Conservation (phyloP, 2,797 vertebrate species). For the Moxostoma hubbsi region DNA sequence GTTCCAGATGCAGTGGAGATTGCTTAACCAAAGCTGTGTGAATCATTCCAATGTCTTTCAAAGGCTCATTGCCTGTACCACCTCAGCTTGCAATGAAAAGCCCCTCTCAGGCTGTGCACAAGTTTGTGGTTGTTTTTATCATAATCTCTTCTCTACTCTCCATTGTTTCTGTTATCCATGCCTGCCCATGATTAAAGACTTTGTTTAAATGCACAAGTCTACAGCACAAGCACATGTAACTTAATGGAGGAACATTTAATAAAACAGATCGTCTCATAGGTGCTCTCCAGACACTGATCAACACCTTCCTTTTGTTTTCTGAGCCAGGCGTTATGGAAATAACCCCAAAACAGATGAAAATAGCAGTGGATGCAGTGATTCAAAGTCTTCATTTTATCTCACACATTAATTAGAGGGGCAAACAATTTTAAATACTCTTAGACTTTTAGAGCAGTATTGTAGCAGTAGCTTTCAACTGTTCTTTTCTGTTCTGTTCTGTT, state of each 20-base stretch:
- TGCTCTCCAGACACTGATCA: slow-evolving; percentile 74
- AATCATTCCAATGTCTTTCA: slow-evolving; percentile 38
- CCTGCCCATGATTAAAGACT: slow-evolving; percentile 75
- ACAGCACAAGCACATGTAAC: slow-evolving; percentile 62
- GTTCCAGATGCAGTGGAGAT: slow-evolving; percentile 19
- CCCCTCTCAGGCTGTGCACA: slow-evolving; percentile 43
- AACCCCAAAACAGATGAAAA: slow-evolving; percentile 16
- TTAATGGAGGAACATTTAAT: slow-evolving; percentile 81
- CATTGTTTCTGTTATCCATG: slow-evolving; percentile 65
- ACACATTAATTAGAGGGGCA: neutral
- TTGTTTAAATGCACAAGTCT: slow-evolving; percentile 69
- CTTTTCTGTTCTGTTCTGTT: too few species aligned
- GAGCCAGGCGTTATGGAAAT: slow-evolving; percentile 56
- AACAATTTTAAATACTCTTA: too few species aligned
- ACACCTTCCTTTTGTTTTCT: slow-evolving; percentile 64
- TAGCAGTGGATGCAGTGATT: too few species aligned
- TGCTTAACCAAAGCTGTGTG: slow-evolving; percentile 3
- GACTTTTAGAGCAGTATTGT: too few species aligned
- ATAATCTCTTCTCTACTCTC: slow-evolving; percentile 66
- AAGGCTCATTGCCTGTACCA: slow-evolving; percentile 27
- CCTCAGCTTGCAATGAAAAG: slow-evolving; percentile 33
- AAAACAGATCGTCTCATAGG: slow-evolving; percentile 77
- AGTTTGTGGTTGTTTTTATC: slow-evolving; percentile 58
- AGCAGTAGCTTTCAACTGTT: too few species aligned
- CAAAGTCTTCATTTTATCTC: slow-evolving; percentile 21